Conservation (phyloP, 2,888 invertebrate genomes). For the Halictus ligatus region DNA sequence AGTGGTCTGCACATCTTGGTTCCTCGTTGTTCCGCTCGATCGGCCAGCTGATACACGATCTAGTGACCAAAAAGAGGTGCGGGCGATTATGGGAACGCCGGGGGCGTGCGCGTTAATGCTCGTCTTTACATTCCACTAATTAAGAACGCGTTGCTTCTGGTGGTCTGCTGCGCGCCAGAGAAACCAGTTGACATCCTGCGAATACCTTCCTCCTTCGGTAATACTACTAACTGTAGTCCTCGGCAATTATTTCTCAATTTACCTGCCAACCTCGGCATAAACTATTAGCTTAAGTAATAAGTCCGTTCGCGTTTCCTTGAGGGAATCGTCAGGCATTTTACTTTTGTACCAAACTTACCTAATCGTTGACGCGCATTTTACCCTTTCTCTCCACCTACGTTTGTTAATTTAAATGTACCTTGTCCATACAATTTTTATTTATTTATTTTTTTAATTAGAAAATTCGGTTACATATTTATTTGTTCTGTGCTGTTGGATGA, state of each 20-base stretch:
- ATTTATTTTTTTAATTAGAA: background rate
- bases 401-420: too few relatives aligned
- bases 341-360: background rate
- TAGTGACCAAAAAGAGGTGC: background rate
- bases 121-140: background rate
- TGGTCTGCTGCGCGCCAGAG: too few relatives aligned
- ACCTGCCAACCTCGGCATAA: background rate
- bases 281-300: background rate
- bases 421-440: background rate
- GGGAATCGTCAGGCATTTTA: background rate
- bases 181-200: slow-evolving; percentile 14
- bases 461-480: background rate
- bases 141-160: background rate
- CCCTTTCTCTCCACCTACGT: too few relatives aligned
- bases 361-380: too few relatives aligned
- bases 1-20: slow-evolving; percentile 11
- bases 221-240: background rate
- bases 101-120: background rate
- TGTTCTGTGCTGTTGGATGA: background rate
- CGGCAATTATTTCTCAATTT: slow-evolving; percentile 9
- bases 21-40: slow-evolving; percentile 15
- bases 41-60: background rate
- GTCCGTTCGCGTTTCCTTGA: background rate
- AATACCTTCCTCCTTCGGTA: background rate
- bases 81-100: background rate